Conservation (phyloP, 2,797 vertebrate genomes). For the Enteromius argenteus region DNA sequence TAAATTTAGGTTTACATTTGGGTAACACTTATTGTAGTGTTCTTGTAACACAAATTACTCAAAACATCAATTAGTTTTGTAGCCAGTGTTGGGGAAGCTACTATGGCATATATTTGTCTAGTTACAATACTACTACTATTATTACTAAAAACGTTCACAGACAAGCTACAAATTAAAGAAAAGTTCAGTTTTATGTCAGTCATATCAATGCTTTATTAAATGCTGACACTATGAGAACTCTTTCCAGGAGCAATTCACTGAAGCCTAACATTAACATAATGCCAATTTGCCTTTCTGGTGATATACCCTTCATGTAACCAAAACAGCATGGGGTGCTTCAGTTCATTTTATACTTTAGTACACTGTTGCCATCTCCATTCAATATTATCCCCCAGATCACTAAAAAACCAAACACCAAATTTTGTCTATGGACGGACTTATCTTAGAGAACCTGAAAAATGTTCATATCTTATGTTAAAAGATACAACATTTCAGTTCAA, state of each 20-base stretch:
- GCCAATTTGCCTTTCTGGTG: background rate
- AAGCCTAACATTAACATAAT: background rate
- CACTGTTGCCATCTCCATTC: background rate
- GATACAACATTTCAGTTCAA: background rate
- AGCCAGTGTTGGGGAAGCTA: conserved; percentile 13
- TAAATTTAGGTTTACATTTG: background rate
- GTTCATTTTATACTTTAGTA: background rate
- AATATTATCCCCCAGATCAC: background rate
- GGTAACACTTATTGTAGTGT: background rate
- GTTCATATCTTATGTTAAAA: background rate
- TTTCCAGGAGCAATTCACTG: background rate
- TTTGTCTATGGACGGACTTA: background rate
- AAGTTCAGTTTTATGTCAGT: background rate
- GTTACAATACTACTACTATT: background rate
- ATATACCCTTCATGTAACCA: background rate
- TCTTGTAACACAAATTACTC: background rate
- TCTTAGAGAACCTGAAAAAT: background rate
- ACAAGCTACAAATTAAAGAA: background rate
- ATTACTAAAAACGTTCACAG: background rate
- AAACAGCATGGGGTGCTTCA: background rate
- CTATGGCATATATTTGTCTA: background rate
- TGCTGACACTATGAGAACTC: background rate
- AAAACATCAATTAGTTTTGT: background rate
- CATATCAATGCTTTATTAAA: background rate
- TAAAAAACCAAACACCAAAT: too few species aligned